Evolutionary conservation across 2,888 invertebrate genomes (phyloP), one percentile per base, ranked within the genome.

Genomic region (Thymelicus acteon): DNA sequence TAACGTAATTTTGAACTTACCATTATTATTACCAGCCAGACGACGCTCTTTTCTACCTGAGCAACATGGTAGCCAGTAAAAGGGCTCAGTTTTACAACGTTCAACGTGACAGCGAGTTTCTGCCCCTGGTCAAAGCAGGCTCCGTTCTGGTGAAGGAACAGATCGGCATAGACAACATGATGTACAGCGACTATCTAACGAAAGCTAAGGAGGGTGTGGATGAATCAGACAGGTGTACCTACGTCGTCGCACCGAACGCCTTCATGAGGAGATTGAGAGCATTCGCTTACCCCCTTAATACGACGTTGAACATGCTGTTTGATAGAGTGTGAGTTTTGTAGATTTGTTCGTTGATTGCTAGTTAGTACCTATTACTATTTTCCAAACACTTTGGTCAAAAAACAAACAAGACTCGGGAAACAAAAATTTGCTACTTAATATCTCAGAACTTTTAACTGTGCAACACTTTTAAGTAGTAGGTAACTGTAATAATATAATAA

Each of bases 221-320:
- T 0, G 97, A 97, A 81, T 90, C 92, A 12, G 87, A 95, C 0
- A 94, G 97, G 66, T 98, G 98, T 81, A 96, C 96, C 0, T 97
- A 96, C 81, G 97, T 97, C 0, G 95, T 97, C 66, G 96, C 97
- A 7, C 96, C 96, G 19, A 94, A 95, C 60, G 88, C 95, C 0
- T 96, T 97, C 75, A 94, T 96, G 80, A 94, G 92, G 52, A 95
- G 95, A 75, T 94, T 95, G 31, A 95, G 97, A 72, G 96, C 96
- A 0, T 97, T 98, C 79, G 97, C 95, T 0, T 98, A 96, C 84
- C 95, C 95, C 0, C 89, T 87, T 5, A 91, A 95, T 15, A 96
- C 96, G 66, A 93, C 93, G 37, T 91, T 96, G 75, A 93, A 93
- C 70, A 79, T 81, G 0, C 83, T 96, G 0, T 96, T 97, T 78